Base-by-base conservation (phyloP, 2,113 vertebrate genomes). In the Myodes glareolus region DNA sequence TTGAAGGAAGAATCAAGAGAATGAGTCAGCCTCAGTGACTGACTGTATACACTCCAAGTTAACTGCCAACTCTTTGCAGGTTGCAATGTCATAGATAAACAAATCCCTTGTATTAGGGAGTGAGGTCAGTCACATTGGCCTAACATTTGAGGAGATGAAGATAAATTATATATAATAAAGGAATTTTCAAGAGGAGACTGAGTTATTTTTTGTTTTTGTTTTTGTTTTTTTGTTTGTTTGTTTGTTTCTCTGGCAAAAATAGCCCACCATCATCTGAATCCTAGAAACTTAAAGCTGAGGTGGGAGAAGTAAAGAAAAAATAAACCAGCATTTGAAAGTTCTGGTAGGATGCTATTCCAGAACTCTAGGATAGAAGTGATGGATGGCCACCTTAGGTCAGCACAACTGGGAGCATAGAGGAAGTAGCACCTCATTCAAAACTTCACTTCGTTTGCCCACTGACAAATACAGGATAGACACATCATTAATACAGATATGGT, bases 351-450 rank as follows among this genome's bases (percentile, higher is more conserved):
- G 17, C 75, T 77, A 27, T 77, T 92, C 91, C 39, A 7, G 45
- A 39, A 63, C 50, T 25, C 45, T 45, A 45, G 55, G 58, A 39
- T 36, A 88, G 65, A 91, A 67, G 11, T 93, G 70, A 94, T 88
- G 92, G 52, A 94, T 96, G 47, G 93, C 42, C 75, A 94, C 68
- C 91, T 77, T 52, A 92, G 75, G 29, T 67, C 75, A 76, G 31
- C 58, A 19, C 78, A 90, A 68, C 55, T 72, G 78, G 75, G 63
- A 96, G 6, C 77, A 6, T 5, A 94, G 42, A 95, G 89, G 78
- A 97, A 95, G 80, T 88, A 90, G 21, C 63, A 92, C 91, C 47
- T 96, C 94, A 96, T 95, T 68, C 86, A 65, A 80, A 87, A 65
- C n/a, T 52, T 70, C 58, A 58, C 72, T 91, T 80, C 8, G 14